phyloP scores from a whole-genome alignment of 2,888 invertebrate genomes.

The Oithona nana region DNA sequence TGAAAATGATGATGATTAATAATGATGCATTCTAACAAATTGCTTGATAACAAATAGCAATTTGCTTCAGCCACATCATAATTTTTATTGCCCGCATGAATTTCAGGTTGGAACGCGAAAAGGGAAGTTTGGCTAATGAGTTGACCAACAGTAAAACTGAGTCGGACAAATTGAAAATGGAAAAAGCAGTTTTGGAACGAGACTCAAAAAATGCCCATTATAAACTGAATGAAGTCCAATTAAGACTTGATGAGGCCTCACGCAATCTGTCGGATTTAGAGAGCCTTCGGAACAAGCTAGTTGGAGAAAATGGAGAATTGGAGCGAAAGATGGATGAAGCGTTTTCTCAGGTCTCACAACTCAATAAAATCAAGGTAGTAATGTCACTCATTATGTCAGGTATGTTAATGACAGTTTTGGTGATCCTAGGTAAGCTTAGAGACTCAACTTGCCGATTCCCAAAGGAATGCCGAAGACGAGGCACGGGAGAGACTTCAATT shows the following conservation, averaged over 20 bases:
- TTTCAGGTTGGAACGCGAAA: background rate
- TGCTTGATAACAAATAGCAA: too few relatives aligned
- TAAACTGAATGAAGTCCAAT: conserved; percentile 82
- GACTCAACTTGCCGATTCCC: conserved; percentile 39
- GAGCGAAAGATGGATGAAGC: conserved; percentile 83
- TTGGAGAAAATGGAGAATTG: conserved; percentile 90
- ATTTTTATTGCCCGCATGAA: too few relatives aligned
- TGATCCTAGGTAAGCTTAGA: background rate
- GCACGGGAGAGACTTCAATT: conserved; percentile 57
- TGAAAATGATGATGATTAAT: too few relatives aligned
- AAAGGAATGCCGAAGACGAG: conserved; percentile 57
- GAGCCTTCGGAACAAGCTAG: conserved; percentile 89
- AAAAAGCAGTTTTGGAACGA: background rate
- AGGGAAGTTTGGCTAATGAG: background rate
- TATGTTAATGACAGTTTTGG: too few relatives aligned
- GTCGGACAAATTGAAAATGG: background rate
- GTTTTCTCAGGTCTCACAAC: conserved; percentile 44
- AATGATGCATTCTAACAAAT: too few relatives aligned
- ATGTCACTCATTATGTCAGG: too few relatives aligned
- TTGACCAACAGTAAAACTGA: background rate
- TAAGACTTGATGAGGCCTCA: conserved; percentile 90
- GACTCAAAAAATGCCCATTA: conserved; percentile 55
- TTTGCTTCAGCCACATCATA: too few relatives aligned
- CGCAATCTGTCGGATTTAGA: conserved; percentile 93
- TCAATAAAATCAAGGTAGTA: conserved; percentile 30